Evolutionary conservation across 1,140 invertebrate genomes (phyloP).

Genomic region (Battus philenor): DNA sequence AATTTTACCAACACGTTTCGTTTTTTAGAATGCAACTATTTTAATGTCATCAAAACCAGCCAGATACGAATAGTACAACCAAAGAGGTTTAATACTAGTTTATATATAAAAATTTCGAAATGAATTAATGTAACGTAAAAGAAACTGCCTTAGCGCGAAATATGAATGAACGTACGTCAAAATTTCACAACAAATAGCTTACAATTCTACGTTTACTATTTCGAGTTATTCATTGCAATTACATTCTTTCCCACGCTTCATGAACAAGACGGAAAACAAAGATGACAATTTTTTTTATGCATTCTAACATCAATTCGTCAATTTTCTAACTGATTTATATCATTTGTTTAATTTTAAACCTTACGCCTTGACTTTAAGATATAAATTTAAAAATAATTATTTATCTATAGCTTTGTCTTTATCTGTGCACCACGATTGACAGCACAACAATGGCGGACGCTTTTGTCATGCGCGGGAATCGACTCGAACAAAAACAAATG

Average conservation of each 20-base stretch:
- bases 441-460: neutral
- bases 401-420: constrained; percentile 1
- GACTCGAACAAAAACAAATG: neutral
- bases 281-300: neutral
- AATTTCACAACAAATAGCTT: too few species aligned
- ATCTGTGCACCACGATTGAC: neutral
- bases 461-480: constrained; percentile 5
- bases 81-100: too few species aligned
- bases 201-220: constrained; percentile 3
- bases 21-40: too few species aligned
- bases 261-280: neutral
- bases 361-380: neutral
- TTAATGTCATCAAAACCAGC: too few species aligned
- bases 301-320: neutral
- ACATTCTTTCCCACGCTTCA: constrained; percentile 1
- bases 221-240: constrained; percentile 6
- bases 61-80: too few species aligned
- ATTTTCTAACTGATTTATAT: neutral
- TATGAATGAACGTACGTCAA: too few species aligned
- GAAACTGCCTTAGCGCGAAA: too few species aligned
- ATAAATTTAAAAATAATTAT: neutral
- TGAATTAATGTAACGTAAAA: too few species aligned
- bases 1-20: too few species aligned
- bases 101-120: too few species aligned
- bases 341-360: neutral